Evolutionary conservation across 2,888 invertebrate species (phyloP), one percentile per base, ranked within the genome.

Genomic region (Brachylomia viminalis): DNA sequence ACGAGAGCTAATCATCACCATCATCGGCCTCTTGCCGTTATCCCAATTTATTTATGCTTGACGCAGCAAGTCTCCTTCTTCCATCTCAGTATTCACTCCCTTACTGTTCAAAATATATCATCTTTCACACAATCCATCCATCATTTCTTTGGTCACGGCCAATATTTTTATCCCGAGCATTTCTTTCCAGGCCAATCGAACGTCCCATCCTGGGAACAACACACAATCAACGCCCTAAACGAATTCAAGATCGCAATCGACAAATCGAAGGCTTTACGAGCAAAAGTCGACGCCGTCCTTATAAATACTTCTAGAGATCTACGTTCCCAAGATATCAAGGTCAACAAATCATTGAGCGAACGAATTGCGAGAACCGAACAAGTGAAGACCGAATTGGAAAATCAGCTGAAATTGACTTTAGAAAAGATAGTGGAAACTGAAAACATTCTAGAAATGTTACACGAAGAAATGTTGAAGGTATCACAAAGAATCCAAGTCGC

Each of bases 151-250:
- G n/a, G n/a, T n/a, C n/a, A 4, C 13, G 30, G 0, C 38, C 52
- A 54, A 42, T 52, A 45, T 76, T 54, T 33, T 47, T 5, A 77
- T 38, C 4, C 1, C 13, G 7, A 17, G 23, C 0, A 56, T 58
- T 45, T 47, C 0, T 23, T 84, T 77, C 7, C 30, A 88, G 88
- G 98, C 45, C 99, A 99, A 95, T 98, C 98, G 0, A 97, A 98
- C 20, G 98, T 98, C 1, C 97, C 98, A 86, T 98, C 98, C 54
- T 99, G 99, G 98, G 98, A 98, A 86, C 97, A 98, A 88, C 98
- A 98, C 88, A 98, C 98, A 0, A 97, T 97, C 33, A 98, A 98
- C 91, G 97, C 97, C 30, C 94, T 99, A 67, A 97, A 97, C 7
- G 97, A 98, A 87, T 98, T 98, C 71, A 98, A 98, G 90, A 97